Percentiles rank a stretch among this genome's conserved stretches.
These are phyloP conservation scores for Zaprionus ghesquierei DNA, from an alignment of 1,140 invertebrate species.

Conservation along the genomic window DNA sequence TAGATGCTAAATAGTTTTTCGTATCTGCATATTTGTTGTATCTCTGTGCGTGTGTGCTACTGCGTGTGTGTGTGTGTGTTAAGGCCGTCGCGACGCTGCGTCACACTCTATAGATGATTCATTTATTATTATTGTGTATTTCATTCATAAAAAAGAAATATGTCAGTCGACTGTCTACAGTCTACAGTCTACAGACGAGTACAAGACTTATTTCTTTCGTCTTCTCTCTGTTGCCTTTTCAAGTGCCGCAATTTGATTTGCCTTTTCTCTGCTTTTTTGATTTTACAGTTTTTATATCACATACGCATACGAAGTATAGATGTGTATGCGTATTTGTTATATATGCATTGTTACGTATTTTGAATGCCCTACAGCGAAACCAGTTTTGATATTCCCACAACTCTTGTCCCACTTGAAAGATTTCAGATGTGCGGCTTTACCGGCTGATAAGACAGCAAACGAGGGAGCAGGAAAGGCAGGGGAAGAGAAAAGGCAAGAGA, in stretches of 20 bases:
- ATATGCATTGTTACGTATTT: conserved; percentile 44
- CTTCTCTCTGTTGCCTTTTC: conserved; percentile 23
- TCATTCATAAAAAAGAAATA: conserved; percentile 69
- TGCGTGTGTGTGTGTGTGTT: conserved; percentile 15
- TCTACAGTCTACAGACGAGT: background rate
- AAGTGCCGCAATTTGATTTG: conserved; percentile 62
- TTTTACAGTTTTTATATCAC: conserved; percentile 16
- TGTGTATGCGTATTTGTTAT: conserved; percentile 8
- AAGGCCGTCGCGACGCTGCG: conserved; percentile 40
- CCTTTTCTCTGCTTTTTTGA: conserved; percentile 24
- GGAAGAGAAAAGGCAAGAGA: background rate
- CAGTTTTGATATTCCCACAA: conserved; percentile 67
- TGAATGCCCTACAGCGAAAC: conserved; percentile 62
- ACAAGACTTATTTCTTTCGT: conserved; percentile 28
- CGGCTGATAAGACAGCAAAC: conserved; percentile 21
- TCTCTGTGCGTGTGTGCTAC: conserved; percentile 26
- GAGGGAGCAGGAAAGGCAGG: background rate
- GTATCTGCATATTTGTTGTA: conserved; percentile 19
- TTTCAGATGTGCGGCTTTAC: conserved; percentile 29
- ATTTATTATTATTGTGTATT: conserved; percentile 51
- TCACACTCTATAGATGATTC: conserved; percentile 65
- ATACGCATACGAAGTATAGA: conserved; percentile 1
- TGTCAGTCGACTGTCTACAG: conserved; percentile 35
- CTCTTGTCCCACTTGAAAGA: conserved; percentile 58
- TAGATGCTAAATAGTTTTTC: conserved; percentile 57